phyloP scores from a whole-genome alignment of 1,140 invertebrate species.

The Zophobas atratus region DNA sequence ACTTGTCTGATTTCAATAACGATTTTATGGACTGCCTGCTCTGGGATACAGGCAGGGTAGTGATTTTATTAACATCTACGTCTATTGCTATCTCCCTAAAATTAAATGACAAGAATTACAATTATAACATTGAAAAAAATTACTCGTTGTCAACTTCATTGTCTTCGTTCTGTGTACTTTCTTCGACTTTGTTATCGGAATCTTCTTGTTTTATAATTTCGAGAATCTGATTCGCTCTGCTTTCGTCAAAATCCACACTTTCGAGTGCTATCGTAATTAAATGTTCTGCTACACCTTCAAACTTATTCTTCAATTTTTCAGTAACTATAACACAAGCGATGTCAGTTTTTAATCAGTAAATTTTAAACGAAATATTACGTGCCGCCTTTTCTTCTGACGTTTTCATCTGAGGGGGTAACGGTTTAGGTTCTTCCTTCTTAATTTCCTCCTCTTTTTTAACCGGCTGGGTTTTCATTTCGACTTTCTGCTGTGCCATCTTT shows the following conservation, averaged over 20 bases:
- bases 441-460: slow-evolving; percentile 70
- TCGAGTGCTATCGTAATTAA: slow-evolving; percentile 89
- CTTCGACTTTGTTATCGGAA: slow-evolving; percentile 44
- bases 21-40: slow-evolving; percentile 66
- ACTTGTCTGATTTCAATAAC: slow-evolving; percentile 62
- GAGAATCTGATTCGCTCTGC: slow-evolving; percentile 83
- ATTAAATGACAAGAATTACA: slow-evolving; percentile 17
- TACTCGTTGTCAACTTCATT: slow-evolving; percentile 45
- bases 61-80: background rate
- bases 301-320: slow-evolving; percentile 80
- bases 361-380: slow-evolving; percentile 69
- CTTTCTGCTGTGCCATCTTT: slow-evolving; percentile 67
- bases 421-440: slow-evolving; percentile 67
- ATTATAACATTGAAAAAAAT: slow-evolving; percentile 2
- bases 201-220: slow-evolving; percentile 79
- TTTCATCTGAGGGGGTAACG: slow-evolving; percentile 74
- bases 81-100: slow-evolving; percentile 10
- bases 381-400: slow-evolving; percentile 81
- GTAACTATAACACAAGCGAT: slow-evolving; percentile 75
- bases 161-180: slow-evolving; percentile 25
- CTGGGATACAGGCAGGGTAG: slow-evolving; percentile 60
- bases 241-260: slow-evolving; percentile 87
- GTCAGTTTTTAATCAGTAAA: slow-evolving; percentile 2
- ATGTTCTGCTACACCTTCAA: slow-evolving; percentile 82
- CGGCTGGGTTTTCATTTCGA: slow-evolving; percentile 65